phyloP scores from a whole-genome alignment of 2,797 vertebrate species.

The Emys orbicularis region DNA sequence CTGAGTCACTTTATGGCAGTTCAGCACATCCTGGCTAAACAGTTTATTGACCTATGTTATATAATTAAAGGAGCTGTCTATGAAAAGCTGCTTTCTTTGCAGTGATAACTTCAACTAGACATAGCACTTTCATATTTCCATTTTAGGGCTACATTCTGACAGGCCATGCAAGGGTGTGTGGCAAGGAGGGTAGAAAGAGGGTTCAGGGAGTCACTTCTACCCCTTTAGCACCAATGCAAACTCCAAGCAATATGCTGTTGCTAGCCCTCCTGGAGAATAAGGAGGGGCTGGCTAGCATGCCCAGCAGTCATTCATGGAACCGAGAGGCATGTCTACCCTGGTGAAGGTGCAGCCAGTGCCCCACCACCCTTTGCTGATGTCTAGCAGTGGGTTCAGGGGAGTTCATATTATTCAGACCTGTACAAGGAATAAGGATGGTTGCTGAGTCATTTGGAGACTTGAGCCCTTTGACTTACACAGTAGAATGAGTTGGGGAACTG shows the following conservation, averaged over 20 bases:
- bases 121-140: not conserved
- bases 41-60: slow-evolving; percentile 27
- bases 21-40: slow-evolving; percentile 8
- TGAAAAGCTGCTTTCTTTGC: not conserved
- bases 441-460: not conserved
- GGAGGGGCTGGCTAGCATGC: accelerated
- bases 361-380: not conserved
- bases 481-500: not conserved
- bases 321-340: not conserved
- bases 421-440: not conserved
- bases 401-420: not conserved
- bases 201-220: not conserved
- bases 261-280: not conserved
- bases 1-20: slow-evolving; percentile 51
- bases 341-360: not conserved
- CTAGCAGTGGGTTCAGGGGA: not conserved
- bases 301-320: not conserved
- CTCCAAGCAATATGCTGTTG: not conserved
- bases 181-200: not conserved
- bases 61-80: slow-evolving; percentile 49
- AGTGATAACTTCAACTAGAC: not conserved
- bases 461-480: not conserved
- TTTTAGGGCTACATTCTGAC: not conserved
- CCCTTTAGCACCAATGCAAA: not conserved
- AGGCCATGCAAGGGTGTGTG: not conserved